Percentiles rank a stretch among this genome's conserved stretches.
Conservation (phyloP, 92 coral and sea anemone genomes). For the Epizoanthus ramosus region DNA sequence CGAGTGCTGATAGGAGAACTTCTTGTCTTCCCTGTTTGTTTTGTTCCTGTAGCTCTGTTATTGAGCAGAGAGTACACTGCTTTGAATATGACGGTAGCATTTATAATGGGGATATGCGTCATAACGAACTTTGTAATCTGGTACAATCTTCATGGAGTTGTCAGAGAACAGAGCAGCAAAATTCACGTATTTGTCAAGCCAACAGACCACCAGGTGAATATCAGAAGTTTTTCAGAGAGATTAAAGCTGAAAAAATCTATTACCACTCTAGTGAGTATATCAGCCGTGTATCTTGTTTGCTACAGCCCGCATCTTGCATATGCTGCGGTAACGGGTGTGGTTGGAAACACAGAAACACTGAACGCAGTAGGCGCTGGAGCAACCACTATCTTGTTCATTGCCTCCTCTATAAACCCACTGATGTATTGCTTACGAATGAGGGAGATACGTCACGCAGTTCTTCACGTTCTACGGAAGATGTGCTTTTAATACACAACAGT, state of each 20-base stretch:
- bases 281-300: not conserved
- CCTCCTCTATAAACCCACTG: conserved; percentile 4
- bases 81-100: not conserved
- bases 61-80: not conserved
- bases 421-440: not conserved
- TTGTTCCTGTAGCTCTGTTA: not conserved
- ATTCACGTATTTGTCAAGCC: not conserved
- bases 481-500: not conserved
- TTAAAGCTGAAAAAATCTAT: not conserved
- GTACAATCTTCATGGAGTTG: not conserved
- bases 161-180: not conserved
- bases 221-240: not conserved
- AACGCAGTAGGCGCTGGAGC: not conserved
- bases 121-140: not conserved
- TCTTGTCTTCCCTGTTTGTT: not conserved
- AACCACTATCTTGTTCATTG: not conserved
- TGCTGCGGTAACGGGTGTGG: not conserved
- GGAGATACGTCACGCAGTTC: not conserved
- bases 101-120: not conserved
- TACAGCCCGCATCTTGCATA: not conserved
- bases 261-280: not conserved
- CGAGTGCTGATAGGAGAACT: not conserved
- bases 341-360: not conserved
- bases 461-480: not conserved
- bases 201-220: not conserved